Conservation (phyloP, 2,888 invertebrate genomes). For the Scaptomyza tumidula region DNA sequence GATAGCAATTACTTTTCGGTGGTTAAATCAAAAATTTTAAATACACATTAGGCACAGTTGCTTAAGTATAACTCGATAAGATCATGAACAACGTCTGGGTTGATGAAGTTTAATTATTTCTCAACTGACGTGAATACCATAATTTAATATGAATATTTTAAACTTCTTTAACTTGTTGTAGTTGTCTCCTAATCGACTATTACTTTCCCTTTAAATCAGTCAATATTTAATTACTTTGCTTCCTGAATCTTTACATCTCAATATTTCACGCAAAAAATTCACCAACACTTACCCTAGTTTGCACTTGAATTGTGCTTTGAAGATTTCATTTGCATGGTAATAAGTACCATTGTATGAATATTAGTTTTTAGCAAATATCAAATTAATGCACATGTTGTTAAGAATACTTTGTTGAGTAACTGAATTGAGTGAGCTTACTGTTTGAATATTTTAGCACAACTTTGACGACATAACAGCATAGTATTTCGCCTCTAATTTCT, state of each 20-base stretch:
- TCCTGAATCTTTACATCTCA: no score
- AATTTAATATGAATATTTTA: no score
- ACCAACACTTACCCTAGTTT: neutral
- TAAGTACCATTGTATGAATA: neutral
- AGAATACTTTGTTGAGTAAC: neutral
- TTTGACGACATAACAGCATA: neutral
- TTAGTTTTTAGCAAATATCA: neutral
- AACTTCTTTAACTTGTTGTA: no score
- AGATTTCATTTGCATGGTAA: neutral
- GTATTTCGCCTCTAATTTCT: constrained; percentile 3
- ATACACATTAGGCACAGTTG: no score
- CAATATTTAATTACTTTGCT: neutral
- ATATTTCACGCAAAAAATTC: neutral
- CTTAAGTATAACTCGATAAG: no score
- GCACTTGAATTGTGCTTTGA: neutral
- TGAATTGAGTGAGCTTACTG: constrained; percentile 4
- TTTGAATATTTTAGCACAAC: neutral
- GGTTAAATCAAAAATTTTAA: no score
- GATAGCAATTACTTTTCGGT: no score
- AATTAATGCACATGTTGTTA: neutral
- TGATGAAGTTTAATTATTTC: no score
- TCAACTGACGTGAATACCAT: no score
- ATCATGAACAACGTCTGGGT: no score
- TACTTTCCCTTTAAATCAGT: no score
- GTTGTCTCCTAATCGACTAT: no score